Evolutionary conservation across 1,140 invertebrate species (phyloP).

Genomic region (Pogonomyrmex barbatus): DNA sequence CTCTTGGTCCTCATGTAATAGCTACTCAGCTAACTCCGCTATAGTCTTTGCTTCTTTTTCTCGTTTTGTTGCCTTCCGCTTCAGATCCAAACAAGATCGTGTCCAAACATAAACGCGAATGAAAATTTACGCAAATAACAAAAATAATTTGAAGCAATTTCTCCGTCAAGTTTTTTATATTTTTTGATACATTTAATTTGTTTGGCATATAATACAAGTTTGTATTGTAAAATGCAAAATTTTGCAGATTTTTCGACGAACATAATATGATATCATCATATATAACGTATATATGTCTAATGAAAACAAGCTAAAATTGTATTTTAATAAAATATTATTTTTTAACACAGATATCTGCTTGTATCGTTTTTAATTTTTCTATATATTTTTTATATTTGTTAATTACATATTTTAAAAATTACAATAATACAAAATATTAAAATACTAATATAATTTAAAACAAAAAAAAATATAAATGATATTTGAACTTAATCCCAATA

Average conservation of each 20-base stretch:
- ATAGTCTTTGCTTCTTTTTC: slow-evolving; percentile 27
- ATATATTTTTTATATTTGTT: neutral
- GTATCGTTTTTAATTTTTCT: neutral
- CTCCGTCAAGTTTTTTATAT: neutral
- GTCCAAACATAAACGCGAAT: slow-evolving; percentile 7
- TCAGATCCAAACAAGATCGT: slow-evolving; percentile 15
- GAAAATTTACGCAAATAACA: slow-evolving; percentile 21
- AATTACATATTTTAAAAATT: neutral
- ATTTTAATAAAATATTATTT: slow-evolving; percentile 33
- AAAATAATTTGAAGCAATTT: slow-evolving; percentile 24
- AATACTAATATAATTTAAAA: neutral
- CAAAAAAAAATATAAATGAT: neutral
- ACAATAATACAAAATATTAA: neutral
- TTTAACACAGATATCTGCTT: neutral
- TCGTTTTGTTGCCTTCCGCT: slow-evolving; percentile 31
- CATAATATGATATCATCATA: slow-evolving; percentile 12
- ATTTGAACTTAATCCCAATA: slow-evolving; percentile 35
- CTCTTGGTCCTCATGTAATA: slow-evolving; percentile 62
- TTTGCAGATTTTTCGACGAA: neutral
- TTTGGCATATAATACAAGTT: slow-evolving; percentile 10
- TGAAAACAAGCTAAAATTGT: neutral
- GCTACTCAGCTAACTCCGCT: slow-evolving; percentile 51
- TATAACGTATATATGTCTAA: neutral
- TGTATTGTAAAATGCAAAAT: neutral
- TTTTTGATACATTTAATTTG: neutral